phyloP scores from a whole-genome alignment of 2,888 invertebrate genomes.

The Argyresthia goedartella region DNA sequence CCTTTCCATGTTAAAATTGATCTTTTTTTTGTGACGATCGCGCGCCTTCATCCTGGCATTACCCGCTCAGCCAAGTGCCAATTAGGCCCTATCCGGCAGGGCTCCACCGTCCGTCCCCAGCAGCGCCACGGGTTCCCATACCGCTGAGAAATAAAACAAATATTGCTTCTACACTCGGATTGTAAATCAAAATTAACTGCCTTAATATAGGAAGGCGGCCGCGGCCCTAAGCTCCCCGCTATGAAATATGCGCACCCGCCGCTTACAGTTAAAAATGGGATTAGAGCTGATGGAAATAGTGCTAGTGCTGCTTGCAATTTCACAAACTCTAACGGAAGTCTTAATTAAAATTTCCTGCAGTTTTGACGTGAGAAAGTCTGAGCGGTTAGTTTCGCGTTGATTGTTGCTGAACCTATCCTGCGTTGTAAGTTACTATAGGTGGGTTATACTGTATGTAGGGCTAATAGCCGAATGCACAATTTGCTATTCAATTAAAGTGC shows the following conservation, averaged over 20 bases:
- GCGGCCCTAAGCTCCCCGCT: slow-evolving; percentile 62
- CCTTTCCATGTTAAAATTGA: too few relatives aligned
- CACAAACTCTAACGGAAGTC: slow-evolving; percentile 32
- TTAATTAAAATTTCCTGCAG: slow-evolving; percentile 31
- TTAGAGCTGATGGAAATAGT: slow-evolving; percentile 68
- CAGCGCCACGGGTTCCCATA: slow-evolving; percentile 33
- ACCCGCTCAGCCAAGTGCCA: not conserved
- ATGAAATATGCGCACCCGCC: slow-evolving; percentile 67
- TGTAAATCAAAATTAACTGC: slow-evolving; percentile 72
- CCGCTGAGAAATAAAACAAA: slow-evolving; percentile 65
- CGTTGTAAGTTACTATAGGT: too few relatives aligned
- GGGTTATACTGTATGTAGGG: too few relatives aligned
- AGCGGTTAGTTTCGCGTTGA: too few relatives aligned
- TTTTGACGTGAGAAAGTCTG: slow-evolving; percentile 7
- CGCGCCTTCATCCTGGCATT: too few relatives aligned
- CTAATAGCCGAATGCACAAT: too few relatives aligned
- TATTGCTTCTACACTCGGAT: slow-evolving; percentile 67
- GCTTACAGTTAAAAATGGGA: slow-evolving; percentile 68
- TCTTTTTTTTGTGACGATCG: too few relatives aligned
- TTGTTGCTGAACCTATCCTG: too few relatives aligned
- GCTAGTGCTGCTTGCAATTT: slow-evolving; percentile 53
- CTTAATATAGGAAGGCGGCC: slow-evolving; percentile 62
- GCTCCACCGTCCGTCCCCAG: slow-evolving; percentile 26
- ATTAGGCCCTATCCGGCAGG: slow-evolving; percentile 27
- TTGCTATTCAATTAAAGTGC: too few relatives aligned